Base-by-base conservation (phyloP, 2,113 vertebrate species). In the Istiophorus platypterus region DNA sequence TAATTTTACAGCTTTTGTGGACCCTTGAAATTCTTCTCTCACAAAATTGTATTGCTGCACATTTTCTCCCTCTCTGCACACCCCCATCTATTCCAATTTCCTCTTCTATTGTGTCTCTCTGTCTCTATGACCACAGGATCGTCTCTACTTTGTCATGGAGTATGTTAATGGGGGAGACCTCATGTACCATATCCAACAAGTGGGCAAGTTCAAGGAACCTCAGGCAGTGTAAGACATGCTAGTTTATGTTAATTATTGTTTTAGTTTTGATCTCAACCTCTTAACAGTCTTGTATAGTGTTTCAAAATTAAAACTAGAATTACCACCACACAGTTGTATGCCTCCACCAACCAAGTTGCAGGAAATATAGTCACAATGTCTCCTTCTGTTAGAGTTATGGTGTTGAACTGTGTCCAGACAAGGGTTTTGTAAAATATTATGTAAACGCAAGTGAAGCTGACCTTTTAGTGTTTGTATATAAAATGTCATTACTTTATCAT, bases 171-270 rank as follows among this genome's bases (percentile, higher is more conserved):
- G 98, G 0, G 98, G 98, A 27, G 98, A 99, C 81, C 96, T 99
- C 86, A 99, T 99, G 98, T 99, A 98, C 75, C 98, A 99, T 93
- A 99, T 99, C 64, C 98, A 99, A 91, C 97, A 98, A 96, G 97
- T 97, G 65, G 97, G 98, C 59, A 98, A 97, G 78, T 99, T 99
- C 88, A 98, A 99, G 93, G 98, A 98, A 80, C 97, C 97, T 7
- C 97, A 98, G 89, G 97, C 98, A 93, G 98, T 99, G 98, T 99
- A 95, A 98, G 98, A 94, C 24, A 59, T 27, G 7, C 4, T 29
- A 51, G 7, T 62, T 74, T 54, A 39, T 45, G 5, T 51, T 34
- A 14, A 34, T 41, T 64, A 15, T 22, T 49, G 17, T 18, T 49
- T 41, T 22, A 29, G 7, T 37, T 62, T 54, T 41, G 11, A 42